phyloP scores from a whole-genome alignment of 2,113 vertebrate genomes.

The Tiliqua scincoides region DNA sequence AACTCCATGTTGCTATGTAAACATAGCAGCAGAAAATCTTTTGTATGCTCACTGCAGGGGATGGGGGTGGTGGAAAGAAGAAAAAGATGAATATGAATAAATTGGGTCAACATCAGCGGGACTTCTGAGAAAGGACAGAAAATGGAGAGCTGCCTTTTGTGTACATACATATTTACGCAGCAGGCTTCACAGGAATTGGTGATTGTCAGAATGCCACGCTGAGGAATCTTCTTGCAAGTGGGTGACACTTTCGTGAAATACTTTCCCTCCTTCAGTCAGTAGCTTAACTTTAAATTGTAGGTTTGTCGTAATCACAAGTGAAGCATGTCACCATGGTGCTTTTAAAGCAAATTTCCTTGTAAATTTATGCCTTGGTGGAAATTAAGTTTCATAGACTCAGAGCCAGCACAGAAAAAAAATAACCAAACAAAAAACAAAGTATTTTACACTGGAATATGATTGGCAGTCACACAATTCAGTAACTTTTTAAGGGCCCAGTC shows the following conservation, averaged over 20 bases:
- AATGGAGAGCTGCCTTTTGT: conserved; percentile 13
- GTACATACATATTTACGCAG: neutral
- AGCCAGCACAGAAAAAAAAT: neutral
- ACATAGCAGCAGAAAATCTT: neutral
- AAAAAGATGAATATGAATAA: conserved; percentile 24
- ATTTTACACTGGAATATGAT: neutral
- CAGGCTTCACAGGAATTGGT: neutral
- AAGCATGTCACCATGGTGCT: neutral
- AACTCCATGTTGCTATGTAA: conserved; percentile 16
- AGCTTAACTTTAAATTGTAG: conserved; percentile 38
- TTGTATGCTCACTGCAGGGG: neutral
- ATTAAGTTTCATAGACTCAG: conserved; percentile 26
- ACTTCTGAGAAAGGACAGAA: neutral
- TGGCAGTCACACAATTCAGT: neutral
- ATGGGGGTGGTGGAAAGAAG: neutral
- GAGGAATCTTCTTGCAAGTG: neutral
- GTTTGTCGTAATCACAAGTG: conserved; percentile 18
- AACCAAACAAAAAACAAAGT: too few relatives aligned
- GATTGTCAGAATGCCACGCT: conserved; percentile 11
- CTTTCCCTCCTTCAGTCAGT: conserved; percentile 19
- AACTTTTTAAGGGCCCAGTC: too few relatives aligned
- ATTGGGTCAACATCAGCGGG: conserved; percentile 21
- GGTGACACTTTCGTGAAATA: conserved; percentile 17
- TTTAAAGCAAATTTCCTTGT: conserved; percentile 17
- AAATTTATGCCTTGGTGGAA: conserved; percentile 7